A percentile compares a stretch with the other conserved stretches of the same genome.
phyloP scores from a whole-genome alignment of 2,888 invertebrate species.

The Noctua janthina region DNA sequence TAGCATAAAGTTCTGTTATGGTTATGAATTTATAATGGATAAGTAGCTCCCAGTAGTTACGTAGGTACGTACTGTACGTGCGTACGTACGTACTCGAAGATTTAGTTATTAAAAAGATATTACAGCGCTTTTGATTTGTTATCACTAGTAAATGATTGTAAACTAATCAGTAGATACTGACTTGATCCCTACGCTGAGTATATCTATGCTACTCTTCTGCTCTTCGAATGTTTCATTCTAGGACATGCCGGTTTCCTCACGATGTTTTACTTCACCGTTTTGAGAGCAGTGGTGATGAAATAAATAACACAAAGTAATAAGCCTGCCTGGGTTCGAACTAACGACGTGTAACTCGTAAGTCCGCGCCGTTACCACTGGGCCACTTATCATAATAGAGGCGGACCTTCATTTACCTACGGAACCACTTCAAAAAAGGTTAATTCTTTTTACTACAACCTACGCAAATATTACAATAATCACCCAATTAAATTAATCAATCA shows the following conservation, averaged over 20 bases:
- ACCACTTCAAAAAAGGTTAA: not conserved
- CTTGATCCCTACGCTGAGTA: not conserved
- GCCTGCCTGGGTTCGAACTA: not conserved
- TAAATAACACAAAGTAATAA: not conserved
- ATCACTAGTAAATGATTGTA: not conserved
- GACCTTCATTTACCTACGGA: not conserved
- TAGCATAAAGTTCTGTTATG: not conserved
- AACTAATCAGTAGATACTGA: slow-evolving; percentile 1
- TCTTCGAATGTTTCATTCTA: not conserved
- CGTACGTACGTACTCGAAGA: not conserved
- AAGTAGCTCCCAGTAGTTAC: no score
- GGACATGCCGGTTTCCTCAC: not conserved
- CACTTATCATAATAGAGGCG: not conserved
- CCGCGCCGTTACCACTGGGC: not conserved
- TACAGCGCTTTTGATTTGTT: not conserved
- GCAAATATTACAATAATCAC: slow-evolving; percentile 9
- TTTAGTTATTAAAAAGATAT: not conserved
- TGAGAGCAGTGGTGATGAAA: not conserved
- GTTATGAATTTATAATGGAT: no score
- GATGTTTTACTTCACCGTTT: not conserved
- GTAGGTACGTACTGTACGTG: not conserved
- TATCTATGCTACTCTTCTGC: not conserved
- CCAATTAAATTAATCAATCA: slow-evolving; percentile 20
- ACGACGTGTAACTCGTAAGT: not conserved
- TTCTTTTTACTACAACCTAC: not conserved